Evolutionary conservation across 2,797 vertebrate species (phyloP), one percentile per base, ranked within the genome.

Genomic region (Poecile montanus): DNA sequence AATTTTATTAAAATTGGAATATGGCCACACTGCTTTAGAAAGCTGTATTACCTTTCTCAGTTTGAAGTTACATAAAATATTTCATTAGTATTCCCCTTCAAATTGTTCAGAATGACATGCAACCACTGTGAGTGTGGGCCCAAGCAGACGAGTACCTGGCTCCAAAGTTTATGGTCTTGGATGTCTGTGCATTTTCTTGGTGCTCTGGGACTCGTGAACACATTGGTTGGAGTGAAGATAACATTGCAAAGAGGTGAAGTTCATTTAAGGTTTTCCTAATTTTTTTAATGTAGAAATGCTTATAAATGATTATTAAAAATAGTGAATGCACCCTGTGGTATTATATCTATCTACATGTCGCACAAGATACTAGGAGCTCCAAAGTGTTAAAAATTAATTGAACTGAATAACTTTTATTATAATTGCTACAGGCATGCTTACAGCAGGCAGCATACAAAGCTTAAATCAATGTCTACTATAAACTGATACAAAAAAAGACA

Each of bases 1-100:
- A 94, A 94, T 96, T 89, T 97, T 95, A 96, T 97, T 97, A 93
- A 79, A 23, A 23, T 91, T 97, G 94, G 93, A 97, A 95, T 92
- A 93, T 65, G 72, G 85, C 88, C 82, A 93, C 56, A 44, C 21
- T 91, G 44, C 71, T 95, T 87, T 62, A 93, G 66, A 91, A 92
- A 85, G 34, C 13, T 57, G 11, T 77, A 54, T 50, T 91, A 73
- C 92, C 94, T 93, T 89, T 91, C 85, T 94, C 42, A 68, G 16
- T 95, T 91, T 93, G 85, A 94, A 96, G 89, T 85, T 45, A 95
- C 74, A 87, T 65, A 32, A 68, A 88, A 65, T 92, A 85, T 92
- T 95, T 94, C 95, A 27, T 70, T 89, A 85, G 53, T 26, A 71
- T 88, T 95, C 89, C 19, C 67, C 71, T 96, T 96, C 63, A 88